These are phyloP conservation scores for Danaus chrysippus DNA, from an alignment of 2,888 invertebrate species.

Conservation along the genomic window DNA sequence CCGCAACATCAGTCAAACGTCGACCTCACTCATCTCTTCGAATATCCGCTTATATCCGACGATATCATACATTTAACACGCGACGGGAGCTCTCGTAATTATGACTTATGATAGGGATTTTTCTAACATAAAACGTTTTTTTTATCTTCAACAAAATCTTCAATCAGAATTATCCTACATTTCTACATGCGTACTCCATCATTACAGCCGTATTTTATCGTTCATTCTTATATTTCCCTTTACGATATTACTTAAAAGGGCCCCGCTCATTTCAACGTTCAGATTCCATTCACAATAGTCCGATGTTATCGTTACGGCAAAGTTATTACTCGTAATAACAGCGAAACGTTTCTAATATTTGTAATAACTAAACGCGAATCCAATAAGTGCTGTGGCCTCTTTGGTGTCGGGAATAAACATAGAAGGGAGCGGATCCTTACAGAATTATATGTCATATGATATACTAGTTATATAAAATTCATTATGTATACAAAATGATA, in stretches of 20 bases:
- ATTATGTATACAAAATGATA: no score
- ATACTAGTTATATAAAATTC: no score
- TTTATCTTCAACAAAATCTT: no score
- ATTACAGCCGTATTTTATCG: background rate
- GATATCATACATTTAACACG: slow-evolving; percentile 12
- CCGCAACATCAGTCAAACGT: slow-evolving; percentile 51
- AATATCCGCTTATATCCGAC: slow-evolving; percentile 23
- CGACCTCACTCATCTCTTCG: slow-evolving; percentile 38
- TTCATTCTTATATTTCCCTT: slow-evolving; percentile 3
- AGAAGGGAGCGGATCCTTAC: slow-evolving; percentile 3
- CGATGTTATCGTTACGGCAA: slow-evolving; percentile 30
- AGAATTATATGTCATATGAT: no score
- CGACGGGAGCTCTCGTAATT: background rate
- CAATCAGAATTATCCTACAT: background rate
- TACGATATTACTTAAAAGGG: slow-evolving; percentile 21
- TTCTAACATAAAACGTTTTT: no score
- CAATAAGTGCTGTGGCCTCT: slow-evolving; percentile 47
- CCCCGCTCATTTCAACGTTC: slow-evolving; percentile 22
- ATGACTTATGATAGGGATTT: background rate
- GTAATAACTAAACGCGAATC: slow-evolving; percentile 56
- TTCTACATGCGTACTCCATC: background rate
- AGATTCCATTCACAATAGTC: slow-evolving; percentile 28
- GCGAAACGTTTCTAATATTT: slow-evolving; percentile 49
- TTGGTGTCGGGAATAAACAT: slow-evolving; percentile 20
- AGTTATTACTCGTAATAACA: slow-evolving; percentile 48